phyloP scores from a whole-genome alignment of 2,888 invertebrate genomes.

The Platynereis dumerilii region DNA sequence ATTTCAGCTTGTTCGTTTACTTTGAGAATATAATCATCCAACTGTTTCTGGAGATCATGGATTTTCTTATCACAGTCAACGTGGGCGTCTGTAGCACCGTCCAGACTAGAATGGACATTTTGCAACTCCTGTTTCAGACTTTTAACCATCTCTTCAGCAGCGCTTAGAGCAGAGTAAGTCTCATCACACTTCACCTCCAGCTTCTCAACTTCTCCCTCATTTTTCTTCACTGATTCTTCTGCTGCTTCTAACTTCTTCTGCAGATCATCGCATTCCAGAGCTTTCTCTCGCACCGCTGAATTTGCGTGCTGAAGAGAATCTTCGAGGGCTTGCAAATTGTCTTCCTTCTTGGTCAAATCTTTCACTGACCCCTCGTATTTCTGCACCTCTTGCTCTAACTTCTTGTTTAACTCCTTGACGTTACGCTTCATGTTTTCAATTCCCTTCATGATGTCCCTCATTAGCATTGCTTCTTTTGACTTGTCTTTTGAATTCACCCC shows the following conservation, averaged over 20 bases:
- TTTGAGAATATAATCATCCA: slow-evolving; percentile 30
- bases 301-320: slow-evolving; percentile 18
- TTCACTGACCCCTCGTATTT: background rate
- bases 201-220: background rate
- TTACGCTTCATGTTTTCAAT: slow-evolving; percentile 67
- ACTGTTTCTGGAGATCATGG: slow-evolving; percentile 17
- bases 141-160: background rate
- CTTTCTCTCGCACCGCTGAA: slow-evolving; percentile 1
- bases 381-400: background rate
- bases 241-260: slow-evolving; percentile 5
- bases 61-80: slow-evolving; percentile 3
- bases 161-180: background rate
- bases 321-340: slow-evolving; percentile 12
- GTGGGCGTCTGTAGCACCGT: background rate
- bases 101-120: background rate
- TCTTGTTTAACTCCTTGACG: slow-evolving; percentile 20
- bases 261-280: slow-evolving; percentile 9
- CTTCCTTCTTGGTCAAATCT: slow-evolving; percentile 5
- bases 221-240: background rate
- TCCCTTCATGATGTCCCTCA: slow-evolving; percentile 67
- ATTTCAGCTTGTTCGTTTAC: slow-evolving; percentile 32
- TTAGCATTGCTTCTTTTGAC: background rate
- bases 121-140: background rate
- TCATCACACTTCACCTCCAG: background rate
- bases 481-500: background rate